A percentile compares a stretch with the other conserved stretches of the same genome.
Evolutionary conservation across 2,888 invertebrate genomes (phyloP).

Genomic region (Lasioglossum zephyrum): DNA sequence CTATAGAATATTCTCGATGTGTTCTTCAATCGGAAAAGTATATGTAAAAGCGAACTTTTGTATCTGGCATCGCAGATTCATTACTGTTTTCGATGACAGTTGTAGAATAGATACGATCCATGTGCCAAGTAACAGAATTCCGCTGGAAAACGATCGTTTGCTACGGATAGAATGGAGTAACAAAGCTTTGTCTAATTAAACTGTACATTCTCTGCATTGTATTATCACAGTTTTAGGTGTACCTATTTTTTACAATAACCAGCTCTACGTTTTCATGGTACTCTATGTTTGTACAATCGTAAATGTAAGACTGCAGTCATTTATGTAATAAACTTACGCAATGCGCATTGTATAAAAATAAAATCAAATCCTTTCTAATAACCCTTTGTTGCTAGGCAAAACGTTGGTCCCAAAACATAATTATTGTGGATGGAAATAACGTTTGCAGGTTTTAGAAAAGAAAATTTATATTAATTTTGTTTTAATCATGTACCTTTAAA

Average conservation of each 20-base stretch:
- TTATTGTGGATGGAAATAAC: neutral
- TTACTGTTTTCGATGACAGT: neutral
- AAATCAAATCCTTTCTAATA: neutral
- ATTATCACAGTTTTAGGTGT: conserved; percentile 20
- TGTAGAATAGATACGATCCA: neutral
- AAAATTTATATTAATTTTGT: conserved; percentile 11
- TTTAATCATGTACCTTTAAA: conserved; percentile 9
- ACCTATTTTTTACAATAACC: conserved; percentile 16
- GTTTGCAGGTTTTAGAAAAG: neutral
- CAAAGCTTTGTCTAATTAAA: conserved; percentile 12
- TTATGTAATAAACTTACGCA: conserved; percentile 20
- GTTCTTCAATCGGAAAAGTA: conserved; percentile 5
- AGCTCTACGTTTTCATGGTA: conserved; percentile 16
- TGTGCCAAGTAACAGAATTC: conserved; percentile 6
- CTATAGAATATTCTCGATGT: conserved; percentile 23
- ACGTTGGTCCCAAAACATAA: neutral
- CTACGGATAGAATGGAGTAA: conserved; percentile 7
- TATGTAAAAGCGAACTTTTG: conserved; percentile 14
- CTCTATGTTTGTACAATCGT: conserved; percentile 42
- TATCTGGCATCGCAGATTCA: neutral
- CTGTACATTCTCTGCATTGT: conserved; percentile 24
- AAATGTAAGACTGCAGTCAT: conserved; percentile 36
- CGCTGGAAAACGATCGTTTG: neutral
- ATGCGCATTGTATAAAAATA: neutral
- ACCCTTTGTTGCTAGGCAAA: no score